Conservation (phyloP, 2,888 invertebrate species). For the Metallyticus violacea region DNA sequence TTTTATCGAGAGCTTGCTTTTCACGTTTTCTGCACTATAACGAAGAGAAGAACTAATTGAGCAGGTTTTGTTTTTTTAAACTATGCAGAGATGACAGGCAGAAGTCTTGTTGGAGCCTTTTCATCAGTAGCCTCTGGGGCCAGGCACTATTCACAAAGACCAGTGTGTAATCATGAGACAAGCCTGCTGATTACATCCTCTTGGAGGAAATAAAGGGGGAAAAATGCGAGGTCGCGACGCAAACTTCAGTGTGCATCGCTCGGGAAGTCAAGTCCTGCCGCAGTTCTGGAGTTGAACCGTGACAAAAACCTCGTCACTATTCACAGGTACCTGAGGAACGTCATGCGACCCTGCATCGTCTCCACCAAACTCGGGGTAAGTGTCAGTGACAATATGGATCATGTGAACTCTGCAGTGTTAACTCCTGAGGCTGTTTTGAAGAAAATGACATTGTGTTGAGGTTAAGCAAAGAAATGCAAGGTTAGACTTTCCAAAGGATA, state of each 20-base stretch:
- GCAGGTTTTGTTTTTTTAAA: background rate
- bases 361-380: conserved; percentile 12
- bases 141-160: background rate
- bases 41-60: background rate
- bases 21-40: background rate
- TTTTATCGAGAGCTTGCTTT: too few species aligned
- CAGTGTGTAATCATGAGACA: background rate
- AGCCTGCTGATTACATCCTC: background rate
- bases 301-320: background rate
- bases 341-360: conserved; percentile 13
- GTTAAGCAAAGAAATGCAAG: too few species aligned
- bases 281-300: background rate
- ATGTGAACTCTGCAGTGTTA: too few species aligned
- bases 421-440: too few species aligned
- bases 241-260: background rate
- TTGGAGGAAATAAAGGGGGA: background rate
- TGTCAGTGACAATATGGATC: background rate
- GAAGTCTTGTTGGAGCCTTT: background rate
- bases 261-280: background rate
- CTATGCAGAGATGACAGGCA: background rate
- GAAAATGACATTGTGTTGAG: too few species aligned
- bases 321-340: background rate
- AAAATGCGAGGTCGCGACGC: background rate
- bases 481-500: too few species aligned
- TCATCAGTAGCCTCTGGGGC: background rate